Evolutionary conservation across 2,888 invertebrate genomes (phyloP).

Genomic region (Oscheius sp.): DNA sequence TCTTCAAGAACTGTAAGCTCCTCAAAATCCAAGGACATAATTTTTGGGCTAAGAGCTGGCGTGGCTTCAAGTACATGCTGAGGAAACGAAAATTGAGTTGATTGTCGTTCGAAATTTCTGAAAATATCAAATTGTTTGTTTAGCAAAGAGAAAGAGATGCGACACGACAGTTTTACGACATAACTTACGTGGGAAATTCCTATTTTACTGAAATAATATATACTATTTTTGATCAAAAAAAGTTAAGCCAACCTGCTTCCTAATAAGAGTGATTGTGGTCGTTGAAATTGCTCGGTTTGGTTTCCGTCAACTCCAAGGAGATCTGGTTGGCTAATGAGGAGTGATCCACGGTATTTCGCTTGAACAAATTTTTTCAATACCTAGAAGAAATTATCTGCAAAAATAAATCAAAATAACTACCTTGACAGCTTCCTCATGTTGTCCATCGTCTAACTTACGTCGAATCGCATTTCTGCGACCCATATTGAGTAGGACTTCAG

Average conservation of each 20-base stretch:
- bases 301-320: slow-evolving; percentile 7
- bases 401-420: slow-evolving; percentile 3
- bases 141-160: background rate
- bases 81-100: slow-evolving; percentile 32
- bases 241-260: slow-evolving; percentile 31
- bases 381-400: slow-evolving; percentile 28
- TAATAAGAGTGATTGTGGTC: slow-evolving; percentile 38
- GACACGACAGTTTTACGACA: background rate
- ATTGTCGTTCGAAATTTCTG: slow-evolving; percentile 26
- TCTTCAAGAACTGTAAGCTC: slow-evolving; percentile 39
- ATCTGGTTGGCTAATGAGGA: slow-evolving; percentile 28
- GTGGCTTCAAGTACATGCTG: slow-evolving; percentile 15
- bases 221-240: background rate
- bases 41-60: slow-evolving; percentile 25
- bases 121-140: background rate
- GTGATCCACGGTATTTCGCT: slow-evolving; percentile 35
- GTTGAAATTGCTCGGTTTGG: slow-evolving; percentile 27
- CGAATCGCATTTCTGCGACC: slow-evolving; percentile 45
- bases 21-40: slow-evolving; percentile 25
- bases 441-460: slow-evolving; percentile 49
- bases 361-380: slow-evolving; percentile 39
- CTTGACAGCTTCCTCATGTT: slow-evolving; percentile 53
- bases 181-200: background rate
- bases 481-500: too few species aligned
- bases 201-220: background rate